phyloP scores from a whole-genome alignment of 2,113 vertebrate species.

The Nibea coibor region DNA sequence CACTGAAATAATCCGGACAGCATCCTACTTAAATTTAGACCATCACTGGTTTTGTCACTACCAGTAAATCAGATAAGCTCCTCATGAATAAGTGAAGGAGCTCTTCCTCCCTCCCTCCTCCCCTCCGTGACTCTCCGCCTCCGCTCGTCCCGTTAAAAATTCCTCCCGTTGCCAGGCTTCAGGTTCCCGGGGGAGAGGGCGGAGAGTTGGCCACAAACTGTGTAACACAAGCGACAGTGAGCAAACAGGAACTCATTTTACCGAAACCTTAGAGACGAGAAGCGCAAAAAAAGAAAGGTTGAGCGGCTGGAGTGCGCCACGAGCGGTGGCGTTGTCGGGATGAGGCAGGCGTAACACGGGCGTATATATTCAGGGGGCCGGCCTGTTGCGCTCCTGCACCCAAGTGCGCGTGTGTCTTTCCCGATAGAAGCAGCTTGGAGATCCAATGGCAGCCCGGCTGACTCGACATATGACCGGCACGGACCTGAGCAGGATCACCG shows the following conservation, averaged over 20 bases:
- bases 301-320: conserved; percentile 9
- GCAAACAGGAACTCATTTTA: conserved; percentile 28
- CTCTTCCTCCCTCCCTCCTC: conserved; percentile 32
- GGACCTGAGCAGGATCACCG: conserved; percentile 32
- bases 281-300: not conserved
- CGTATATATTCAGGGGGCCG: not conserved
- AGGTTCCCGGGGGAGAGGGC: conserved; percentile 67
- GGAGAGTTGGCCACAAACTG: conserved; percentile 54
- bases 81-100: conserved; percentile 42
- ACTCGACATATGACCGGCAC: conserved; percentile 45
- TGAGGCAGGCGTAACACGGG: not conserved
- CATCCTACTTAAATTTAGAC: conserved; percentile 19
- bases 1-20: not conserved
- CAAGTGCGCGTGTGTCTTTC: not conserved
- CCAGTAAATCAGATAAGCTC: conserved; percentile 63
- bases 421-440: conserved; percentile 1
- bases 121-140: conserved; percentile 28
- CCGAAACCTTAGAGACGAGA: conserved; percentile 20
- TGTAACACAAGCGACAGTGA: conserved; percentile 37
- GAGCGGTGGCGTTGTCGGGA: conserved; percentile 14
- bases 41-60: conserved; percentile 3
- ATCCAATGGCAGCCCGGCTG: conserved; percentile 67
- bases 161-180: conserved; percentile 60
- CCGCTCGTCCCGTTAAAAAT: conserved; percentile 59
- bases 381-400: conserved; percentile 17